Percentiles rank a stretch among this genome's conserved stretches.
phyloP scores from a whole-genome alignment of 2,113 vertebrate genomes.

The Numenius arquata region DNA sequence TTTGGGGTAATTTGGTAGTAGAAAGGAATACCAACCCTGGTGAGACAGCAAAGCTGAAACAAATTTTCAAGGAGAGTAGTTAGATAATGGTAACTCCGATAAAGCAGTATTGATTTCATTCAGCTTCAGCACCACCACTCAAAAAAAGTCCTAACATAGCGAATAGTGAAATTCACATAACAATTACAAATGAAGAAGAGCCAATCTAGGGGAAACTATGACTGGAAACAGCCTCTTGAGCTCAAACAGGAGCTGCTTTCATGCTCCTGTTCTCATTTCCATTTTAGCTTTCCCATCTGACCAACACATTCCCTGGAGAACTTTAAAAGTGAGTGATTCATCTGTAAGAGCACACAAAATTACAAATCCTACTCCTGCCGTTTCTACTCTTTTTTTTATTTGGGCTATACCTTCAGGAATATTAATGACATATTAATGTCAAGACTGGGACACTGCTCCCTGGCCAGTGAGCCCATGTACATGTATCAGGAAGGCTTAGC shows the following conservation, averaged over 20 bases:
- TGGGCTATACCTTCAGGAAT: not conserved
- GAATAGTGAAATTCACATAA: not conserved
- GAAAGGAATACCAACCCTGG: not conserved
- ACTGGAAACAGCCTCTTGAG: not conserved
- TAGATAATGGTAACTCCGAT: not conserved
- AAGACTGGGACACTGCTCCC: not conserved
- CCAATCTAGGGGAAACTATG: not conserved
- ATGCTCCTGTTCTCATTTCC: not conserved
- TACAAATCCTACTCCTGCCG: not conserved
- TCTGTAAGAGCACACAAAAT: not conserved
- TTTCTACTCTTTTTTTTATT: not conserved
- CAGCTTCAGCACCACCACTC: not conserved
- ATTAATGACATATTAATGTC: not conserved
- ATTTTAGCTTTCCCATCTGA: conserved; percentile 21
- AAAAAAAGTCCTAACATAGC: not conserved
- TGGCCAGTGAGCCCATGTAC: not conserved
- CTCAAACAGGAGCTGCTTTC: not conserved
- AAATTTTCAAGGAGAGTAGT: not conserved
- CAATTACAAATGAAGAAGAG: not conserved
- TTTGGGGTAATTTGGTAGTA: not conserved
- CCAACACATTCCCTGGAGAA: not conserved
- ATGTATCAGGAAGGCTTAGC: not conserved
- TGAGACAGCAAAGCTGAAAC: not conserved
- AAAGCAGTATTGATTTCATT: not conserved
- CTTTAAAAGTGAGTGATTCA: conserved; percentile 21